Evolutionary conservation across 2,113 vertebrate species (phyloP), one percentile per base, ranked within the genome.

Genomic region (Phrynocephalus versicolor): DNA sequence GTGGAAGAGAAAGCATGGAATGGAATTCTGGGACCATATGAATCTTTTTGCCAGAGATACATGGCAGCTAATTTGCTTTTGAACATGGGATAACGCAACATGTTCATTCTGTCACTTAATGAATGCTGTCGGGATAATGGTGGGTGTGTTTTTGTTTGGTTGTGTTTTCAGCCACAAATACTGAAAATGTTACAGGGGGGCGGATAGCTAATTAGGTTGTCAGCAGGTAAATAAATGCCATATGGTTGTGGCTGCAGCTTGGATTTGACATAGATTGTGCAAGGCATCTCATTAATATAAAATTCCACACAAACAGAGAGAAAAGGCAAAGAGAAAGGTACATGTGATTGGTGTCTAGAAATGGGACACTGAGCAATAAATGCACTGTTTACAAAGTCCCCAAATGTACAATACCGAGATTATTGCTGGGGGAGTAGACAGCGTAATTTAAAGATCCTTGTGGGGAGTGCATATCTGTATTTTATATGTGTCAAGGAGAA

Each of bases 31-130:
- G 41, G n/a, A 65, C 73, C 55, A 10, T n/a, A 67, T 76, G 35
- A 33, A 76, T 76, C 45, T 51, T 76, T 75, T 55, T 76, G 73
- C 60, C 58, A 76, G 55, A 37, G 72, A 55, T 76, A 27, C 65
- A 51, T 84, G n/a, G 25, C 73, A 37, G 67, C 37, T 70, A 78
- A 85, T 85, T 85, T 70, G 75, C 65, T 78, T 78, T 64, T 70
- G 70, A 69, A 84, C 41, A 62, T 12, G 8, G 33, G 75, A 85
- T 58, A 39, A 58, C 18, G 18, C 8, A 41, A 12, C 37, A 37
- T 79, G 16, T 60, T 8, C 1, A 27, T 67, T 25, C 15, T 64
- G 85, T 45, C 19, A 69, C 64, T 51, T 67, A 0, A 7, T 65
- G 37, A 45, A 10, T 30, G 9, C n/a, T 33, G 1, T 0, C 35